Evolutionary conservation across 2,113 vertebrate species (phyloP), one percentile per base, ranked within the genome.

Genomic region (Grammomys surdaster): DNA sequence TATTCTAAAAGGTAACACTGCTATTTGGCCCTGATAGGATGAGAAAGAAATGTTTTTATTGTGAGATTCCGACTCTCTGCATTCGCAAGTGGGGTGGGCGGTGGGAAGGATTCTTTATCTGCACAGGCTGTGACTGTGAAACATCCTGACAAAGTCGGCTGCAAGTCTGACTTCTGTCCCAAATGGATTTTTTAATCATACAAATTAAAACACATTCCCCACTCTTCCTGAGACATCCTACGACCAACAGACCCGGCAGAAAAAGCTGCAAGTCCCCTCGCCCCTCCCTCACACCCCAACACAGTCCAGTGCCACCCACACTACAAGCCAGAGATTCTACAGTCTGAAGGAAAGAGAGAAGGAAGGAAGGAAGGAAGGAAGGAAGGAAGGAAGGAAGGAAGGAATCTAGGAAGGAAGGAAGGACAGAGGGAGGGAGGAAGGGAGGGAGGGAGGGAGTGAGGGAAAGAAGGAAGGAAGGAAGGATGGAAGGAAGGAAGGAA

Each of bases 81-180:
- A 36, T 63, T 97, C 89, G 82, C 81, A 91, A 28, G n/a, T 28
- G 40, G 2, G 48, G 31, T 56, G 67, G 28, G 33, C 48, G 5
- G 56, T 70, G 46, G 75, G 17, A 43, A 43, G 70, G 69, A 73
- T 82, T 85, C 36, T 89, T 92, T 88, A 82, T 91, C 78, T 36
- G 51, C 86, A 94, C 70, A 76, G 24, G 33, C 22, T 77, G 33
- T 78, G 88, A 78, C 88, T 76, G 2, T 88, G 82, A 89, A 81
- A 89, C 90, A 73, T 88, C 70, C 90, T 90, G 75, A 94, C 16
- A 87, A 84, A 93, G 89, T 1, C 70, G 91, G 48, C 69, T 67
- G 9, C 22, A 65, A 65, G 73, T 89, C 48, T 7, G 20, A 75
- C 4, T 89, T 82, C 76, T 91, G 56, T 56, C 69, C 40, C 91